Conservation (phyloP, 2,113 vertebrate genomes). For the Tylochromis polylepis region DNA sequence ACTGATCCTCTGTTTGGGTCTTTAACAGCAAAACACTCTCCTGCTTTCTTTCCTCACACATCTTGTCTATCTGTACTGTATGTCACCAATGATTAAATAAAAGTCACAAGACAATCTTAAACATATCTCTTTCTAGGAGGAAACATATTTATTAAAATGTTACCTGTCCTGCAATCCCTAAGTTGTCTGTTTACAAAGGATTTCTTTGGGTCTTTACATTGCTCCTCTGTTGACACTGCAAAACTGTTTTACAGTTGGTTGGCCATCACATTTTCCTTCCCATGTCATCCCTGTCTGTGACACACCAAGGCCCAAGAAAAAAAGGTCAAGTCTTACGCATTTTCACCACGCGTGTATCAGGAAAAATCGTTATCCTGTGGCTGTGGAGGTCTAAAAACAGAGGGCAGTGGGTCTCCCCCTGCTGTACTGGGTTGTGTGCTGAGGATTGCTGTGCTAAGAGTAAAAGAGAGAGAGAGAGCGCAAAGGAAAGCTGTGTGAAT, state of each 20-base stretch:
- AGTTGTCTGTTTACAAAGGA: not conserved
- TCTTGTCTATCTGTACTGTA: not conserved
- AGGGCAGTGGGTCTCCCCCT: conserved; percentile 48
- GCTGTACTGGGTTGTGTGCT: conserved; percentile 63
- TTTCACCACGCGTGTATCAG: conserved; percentile 65
- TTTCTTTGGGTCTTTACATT: not conserved
- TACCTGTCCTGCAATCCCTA: not conserved
- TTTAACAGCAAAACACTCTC: not conserved
- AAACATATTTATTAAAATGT: not conserved
- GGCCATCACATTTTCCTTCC: conserved; percentile 66
- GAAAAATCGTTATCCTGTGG: conserved; percentile 76
- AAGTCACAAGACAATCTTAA: not conserved
- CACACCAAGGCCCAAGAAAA: conserved; percentile 53
- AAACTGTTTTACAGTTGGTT: conserved; percentile 44
- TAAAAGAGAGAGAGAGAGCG: not conserved
- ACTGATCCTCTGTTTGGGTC: not conserved
- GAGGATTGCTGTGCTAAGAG: conserved; percentile 42
- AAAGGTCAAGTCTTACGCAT: conserved; percentile 70
- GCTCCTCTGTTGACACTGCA: conserved; percentile 35
- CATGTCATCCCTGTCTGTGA: conserved; percentile 58
- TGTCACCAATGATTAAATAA: not conserved
- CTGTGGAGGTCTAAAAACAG: conserved; percentile 60
- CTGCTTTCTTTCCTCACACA: not conserved
- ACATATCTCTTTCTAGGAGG: not conserved
- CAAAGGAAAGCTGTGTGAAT: conserved; percentile 49